Conservation (phyloP, 2,888 invertebrate species). For the Rotaria magnacalcarata region DNA sequence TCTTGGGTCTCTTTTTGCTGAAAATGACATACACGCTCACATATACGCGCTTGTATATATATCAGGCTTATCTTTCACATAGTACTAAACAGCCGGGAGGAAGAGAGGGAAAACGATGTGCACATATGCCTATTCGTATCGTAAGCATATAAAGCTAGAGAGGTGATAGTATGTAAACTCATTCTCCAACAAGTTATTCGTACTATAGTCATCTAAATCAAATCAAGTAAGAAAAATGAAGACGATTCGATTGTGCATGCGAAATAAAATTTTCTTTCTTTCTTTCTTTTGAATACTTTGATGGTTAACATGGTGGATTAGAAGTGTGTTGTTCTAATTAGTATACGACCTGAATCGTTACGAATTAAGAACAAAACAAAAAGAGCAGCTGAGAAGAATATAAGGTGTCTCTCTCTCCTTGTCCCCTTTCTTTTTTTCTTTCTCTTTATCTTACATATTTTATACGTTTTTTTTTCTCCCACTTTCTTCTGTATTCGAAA, state of each 20-base stretch:
- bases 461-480: neutral
- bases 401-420: neutral
- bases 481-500: neutral
- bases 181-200: neutral
- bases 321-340: neutral
- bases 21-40: neutral
- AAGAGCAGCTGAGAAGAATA: neutral
- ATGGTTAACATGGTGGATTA: neutral
- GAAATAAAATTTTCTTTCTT: no score
- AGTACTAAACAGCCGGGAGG: neutral
- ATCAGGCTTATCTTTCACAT: neutral
- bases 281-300: neutral
- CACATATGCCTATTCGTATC: constrained; percentile 6
- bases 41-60: neutral
- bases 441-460: neutral
- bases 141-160: neutral
- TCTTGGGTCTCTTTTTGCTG: neutral
- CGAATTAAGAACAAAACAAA: neutral
- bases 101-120: neutral
- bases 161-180: neutral
- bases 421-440: neutral
- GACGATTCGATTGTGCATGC: neutral
- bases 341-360: neutral
- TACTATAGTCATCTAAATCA: neutral
- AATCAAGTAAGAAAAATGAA: constrained; percentile 8